phyloP scores from a whole-genome alignment of 2,888 invertebrate genomes.

The Folsomia manolachei region DNA sequence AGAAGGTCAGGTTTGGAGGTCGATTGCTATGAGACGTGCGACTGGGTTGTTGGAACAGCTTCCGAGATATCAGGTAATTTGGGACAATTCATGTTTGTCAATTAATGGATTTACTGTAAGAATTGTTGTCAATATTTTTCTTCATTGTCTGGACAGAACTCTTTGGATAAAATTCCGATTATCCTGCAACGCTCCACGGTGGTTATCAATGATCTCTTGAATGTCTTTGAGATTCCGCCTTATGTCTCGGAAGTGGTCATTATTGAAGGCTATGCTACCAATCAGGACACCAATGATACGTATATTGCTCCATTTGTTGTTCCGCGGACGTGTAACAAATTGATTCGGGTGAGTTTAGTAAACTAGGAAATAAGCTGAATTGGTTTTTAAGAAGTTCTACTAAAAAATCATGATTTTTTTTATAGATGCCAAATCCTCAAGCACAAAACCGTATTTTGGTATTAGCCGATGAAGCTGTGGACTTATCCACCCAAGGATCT shows the following conservation, averaged over 20 bases:
- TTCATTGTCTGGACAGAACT: not conserved
- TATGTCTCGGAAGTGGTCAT: conserved; percentile 61
- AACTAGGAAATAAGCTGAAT: not conserved
- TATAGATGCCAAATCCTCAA: not conserved
- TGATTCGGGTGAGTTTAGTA: not conserved
- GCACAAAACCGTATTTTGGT: conserved; percentile 8
- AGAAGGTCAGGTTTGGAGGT: conserved; percentile 63
- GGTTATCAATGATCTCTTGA: conserved; percentile 58
- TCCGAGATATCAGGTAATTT: conserved; percentile 27
- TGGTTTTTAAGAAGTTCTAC: not conserved
- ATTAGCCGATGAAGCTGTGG: not conserved
- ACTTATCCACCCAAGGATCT: not conserved
- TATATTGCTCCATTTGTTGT: conserved; percentile 62
- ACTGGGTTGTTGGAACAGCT: conserved; percentile 49
- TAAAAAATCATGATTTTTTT: not conserved
- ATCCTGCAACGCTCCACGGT: conserved; percentile 61
- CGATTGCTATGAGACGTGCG: conserved; percentile 60
- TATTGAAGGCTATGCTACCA: conserved; percentile 60
- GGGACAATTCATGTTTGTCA: conserved; percentile 45
- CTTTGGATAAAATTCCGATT: conserved; percentile 58
- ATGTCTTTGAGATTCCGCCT: conserved; percentile 59
- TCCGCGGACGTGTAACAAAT: conserved; percentile 54
- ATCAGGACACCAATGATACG: conserved; percentile 59
- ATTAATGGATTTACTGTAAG: not conserved
- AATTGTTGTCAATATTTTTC: not conserved